A percentile compares a stretch with the other conserved stretches of the same genome.
These are phyloP conservation scores for Kuschelorhynchus macadamiae DNA, from an alignment of 2,888 invertebrate species.

Conservation along the genomic window DNA sequence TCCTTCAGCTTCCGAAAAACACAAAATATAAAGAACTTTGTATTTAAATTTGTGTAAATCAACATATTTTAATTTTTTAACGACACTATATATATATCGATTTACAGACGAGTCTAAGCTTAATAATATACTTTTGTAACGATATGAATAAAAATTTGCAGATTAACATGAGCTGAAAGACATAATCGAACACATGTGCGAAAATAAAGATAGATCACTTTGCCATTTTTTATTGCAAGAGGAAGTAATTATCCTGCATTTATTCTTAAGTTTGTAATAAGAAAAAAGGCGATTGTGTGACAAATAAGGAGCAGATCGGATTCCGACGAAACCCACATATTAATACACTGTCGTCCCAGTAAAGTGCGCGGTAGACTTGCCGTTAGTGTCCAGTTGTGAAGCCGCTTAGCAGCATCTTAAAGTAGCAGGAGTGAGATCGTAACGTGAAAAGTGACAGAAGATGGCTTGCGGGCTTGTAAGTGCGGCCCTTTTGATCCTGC, in stretches of 20 bases:
- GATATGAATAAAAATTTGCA: neutral
- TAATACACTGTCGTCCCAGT: conserved; percentile 52
- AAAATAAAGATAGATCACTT: conserved; percentile 7
- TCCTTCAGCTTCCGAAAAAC: too few relatives aligned
- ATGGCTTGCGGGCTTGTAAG: conserved; percentile 57
- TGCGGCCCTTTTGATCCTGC: conserved; percentile 63
- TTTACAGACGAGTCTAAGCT: too few relatives aligned
- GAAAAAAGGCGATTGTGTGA: conserved; percentile 50
- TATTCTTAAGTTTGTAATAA: conserved; percentile 30
- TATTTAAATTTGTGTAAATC: too few relatives aligned
- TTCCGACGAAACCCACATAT: conserved; percentile 57
- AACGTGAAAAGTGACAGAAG: conserved; percentile 37
- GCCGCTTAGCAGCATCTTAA: conserved; percentile 51
- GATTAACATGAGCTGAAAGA: neutral
- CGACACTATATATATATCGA: too few relatives aligned
- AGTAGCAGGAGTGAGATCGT: conserved; percentile 26
- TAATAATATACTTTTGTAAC: too few relatives aligned
- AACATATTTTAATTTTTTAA: too few relatives aligned
- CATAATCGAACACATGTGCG: conserved; percentile 3
- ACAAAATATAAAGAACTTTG: too few relatives aligned
- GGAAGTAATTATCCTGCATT: conserved; percentile 41
- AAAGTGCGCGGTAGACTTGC: conserved; percentile 53
- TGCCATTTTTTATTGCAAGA: conserved; percentile 24
- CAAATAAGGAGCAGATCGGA: conserved; percentile 58
- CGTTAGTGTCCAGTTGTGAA: conserved; percentile 58